Evolutionary conservation across 64 coral and sea anemone species (phyloP).

Genomic region (Platygyra sinensis): DNA sequence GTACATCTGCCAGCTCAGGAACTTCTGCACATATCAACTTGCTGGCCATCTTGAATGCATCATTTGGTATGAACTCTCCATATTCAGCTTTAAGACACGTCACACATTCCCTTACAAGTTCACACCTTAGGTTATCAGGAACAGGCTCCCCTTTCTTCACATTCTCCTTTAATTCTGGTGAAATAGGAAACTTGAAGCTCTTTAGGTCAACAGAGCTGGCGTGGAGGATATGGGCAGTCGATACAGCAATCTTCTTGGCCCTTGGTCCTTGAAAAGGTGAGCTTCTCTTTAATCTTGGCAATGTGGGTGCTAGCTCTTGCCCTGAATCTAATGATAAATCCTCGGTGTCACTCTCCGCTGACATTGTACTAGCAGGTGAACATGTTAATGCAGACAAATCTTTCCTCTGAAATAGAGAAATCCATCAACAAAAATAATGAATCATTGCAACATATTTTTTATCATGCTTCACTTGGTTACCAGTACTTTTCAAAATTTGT

Average conservation of each 20-base stretch:
- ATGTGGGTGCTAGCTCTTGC: not conserved
- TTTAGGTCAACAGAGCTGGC: not conserved
- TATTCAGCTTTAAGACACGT: slow-evolving; percentile 41
- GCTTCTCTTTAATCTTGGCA: slow-evolving; percentile 7
- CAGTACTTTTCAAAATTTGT: not conserved
- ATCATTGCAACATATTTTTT: not conserved
- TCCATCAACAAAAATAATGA: not conserved
- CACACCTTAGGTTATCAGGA: slow-evolving; percentile 12
- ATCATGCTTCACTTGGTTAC: not conserved
- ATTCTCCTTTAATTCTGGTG: slow-evolving; percentile 9
- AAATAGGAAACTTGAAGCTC: not conserved
- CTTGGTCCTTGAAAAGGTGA: not conserved
- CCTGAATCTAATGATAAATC: not conserved
- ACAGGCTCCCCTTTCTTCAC: slow-evolving; percentile 20
- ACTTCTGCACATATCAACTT: slow-evolving; percentile 29
- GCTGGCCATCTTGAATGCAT: slow-evolving; percentile 21
- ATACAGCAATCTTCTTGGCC: not conserved
- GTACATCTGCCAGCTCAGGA: slow-evolving; percentile 34
- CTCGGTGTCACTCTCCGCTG: not conserved
- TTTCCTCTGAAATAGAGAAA: not conserved
- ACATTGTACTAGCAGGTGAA: not conserved
- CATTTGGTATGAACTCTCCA: slow-evolving; percentile 9
- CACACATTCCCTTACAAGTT: slow-evolving; percentile 54
- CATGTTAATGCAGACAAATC: not conserved
- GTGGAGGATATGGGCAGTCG: not conserved